Percentiles rank a stretch among this genome's conserved stretches.
Conservation (phyloP, 1,140 invertebrate genomes). For the Drosophila setifemur region DNA sequence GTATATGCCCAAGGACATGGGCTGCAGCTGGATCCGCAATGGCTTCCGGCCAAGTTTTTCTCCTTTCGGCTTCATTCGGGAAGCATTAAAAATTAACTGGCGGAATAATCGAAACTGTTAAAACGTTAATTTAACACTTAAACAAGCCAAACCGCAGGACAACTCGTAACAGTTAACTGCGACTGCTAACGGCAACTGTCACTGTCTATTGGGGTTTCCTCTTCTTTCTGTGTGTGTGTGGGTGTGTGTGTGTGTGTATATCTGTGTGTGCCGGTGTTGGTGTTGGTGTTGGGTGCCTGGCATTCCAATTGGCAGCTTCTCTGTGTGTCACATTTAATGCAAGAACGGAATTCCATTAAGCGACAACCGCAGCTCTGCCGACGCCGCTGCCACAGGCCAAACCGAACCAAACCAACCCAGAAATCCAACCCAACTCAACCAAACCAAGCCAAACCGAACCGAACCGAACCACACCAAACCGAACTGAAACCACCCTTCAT, state of each 20-base stretch:
- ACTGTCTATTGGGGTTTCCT: slow-evolving; percentile 20
- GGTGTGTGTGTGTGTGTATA: slow-evolving; percentile 4
- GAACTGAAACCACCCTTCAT: slow-evolving; percentile 2
- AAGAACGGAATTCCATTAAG: slow-evolving; percentile 80
- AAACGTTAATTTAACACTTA: slow-evolving; percentile 81
- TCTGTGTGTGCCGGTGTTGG: neutral
- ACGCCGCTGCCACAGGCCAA: slow-evolving; percentile 61
- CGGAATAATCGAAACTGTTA: slow-evolving; percentile 76
- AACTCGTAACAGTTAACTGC: slow-evolving; percentile 53
- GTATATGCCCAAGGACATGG: slow-evolving; percentile 41
- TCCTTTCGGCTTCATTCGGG: slow-evolving; percentile 5
- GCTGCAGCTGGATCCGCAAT: neutral
- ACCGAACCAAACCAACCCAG: slow-evolving; percentile 31
- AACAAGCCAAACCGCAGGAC: slow-evolving; percentile 75
- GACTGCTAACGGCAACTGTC: slow-evolving; percentile 54
- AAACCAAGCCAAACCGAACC: slow-evolving; percentile 15
- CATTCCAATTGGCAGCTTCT: slow-evolving; percentile 77
- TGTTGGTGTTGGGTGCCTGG: too few relatives aligned
- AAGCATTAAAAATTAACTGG: slow-evolving; percentile 76
- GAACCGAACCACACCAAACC: slow-evolving; percentile 15
- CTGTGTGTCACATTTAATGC: slow-evolving; percentile 79
- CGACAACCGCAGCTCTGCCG: slow-evolving; percentile 69
- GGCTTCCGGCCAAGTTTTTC: slow-evolving; percentile 6
- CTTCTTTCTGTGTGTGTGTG: neutral
- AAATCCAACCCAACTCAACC: slow-evolving; percentile 18